Conservation (phyloP, 1,140 invertebrate genomes). For the Lanistes nyassanus region DNA sequence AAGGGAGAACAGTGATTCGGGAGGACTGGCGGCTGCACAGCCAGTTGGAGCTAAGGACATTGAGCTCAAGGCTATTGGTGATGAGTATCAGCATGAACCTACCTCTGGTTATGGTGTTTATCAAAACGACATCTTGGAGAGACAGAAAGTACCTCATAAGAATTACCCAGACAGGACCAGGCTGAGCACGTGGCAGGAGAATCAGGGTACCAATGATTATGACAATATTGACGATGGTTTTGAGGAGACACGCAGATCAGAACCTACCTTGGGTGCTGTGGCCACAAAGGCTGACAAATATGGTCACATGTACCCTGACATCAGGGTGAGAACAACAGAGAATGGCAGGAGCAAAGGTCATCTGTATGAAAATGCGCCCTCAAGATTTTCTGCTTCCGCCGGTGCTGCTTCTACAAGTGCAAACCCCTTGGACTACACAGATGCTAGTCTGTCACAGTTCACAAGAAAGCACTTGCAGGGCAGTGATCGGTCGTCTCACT, state of each 20-base stretch:
- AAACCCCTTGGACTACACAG: background rate
- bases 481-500: constrained; percentile 32
- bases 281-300: background rate
- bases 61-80: background rate
- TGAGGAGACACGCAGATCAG: constrained; percentile 5
- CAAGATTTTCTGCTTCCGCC: background rate
- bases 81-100: background rate
- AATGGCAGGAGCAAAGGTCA: background rate
- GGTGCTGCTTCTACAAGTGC: background rate
- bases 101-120: constrained; percentile 2
- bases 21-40: background rate
- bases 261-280: background rate
- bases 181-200: background rate
- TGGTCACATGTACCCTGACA: constrained; percentile 15
- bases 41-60: background rate
- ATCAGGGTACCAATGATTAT: background rate
- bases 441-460: constrained; percentile 6
- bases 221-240: constrained; percentile 18
- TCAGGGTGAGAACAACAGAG: background rate
- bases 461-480: constrained; percentile 25
- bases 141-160: background rate
- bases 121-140: background rate
- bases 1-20: background rate
- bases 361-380: background rate
- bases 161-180: background rate